Evolutionary conservation across 2,113 vertebrate genomes (phyloP), one percentile per base, ranked within the genome.

Genomic region (Solea solea): DNA sequence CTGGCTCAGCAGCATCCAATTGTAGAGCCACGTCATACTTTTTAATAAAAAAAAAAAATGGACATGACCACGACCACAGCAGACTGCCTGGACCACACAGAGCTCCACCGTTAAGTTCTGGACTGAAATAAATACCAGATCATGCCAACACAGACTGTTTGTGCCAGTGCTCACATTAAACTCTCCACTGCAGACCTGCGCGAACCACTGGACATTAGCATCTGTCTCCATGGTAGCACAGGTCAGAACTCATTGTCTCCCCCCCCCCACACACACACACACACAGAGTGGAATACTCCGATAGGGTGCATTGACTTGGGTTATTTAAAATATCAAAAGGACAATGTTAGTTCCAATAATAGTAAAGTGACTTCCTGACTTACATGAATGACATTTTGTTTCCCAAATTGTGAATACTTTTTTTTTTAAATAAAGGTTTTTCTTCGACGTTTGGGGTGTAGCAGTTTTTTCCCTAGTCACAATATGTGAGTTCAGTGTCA

Each of bases 1-100:
- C 72, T 96, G 56, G 91, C 90, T 69, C 90, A 91, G 76, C 93
- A 94, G 59, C 94, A 94, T 55, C 91, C 91, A 81, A 54, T 72
- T 42, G 44, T 73, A 54, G 91, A 93, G 64, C 74, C 16, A 15
- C 88, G 70, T 0, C 89, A 90, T 5, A 93, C 68, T 54, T 94
- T 94, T 90, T 94, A 48, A 11, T 48, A 93, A 21, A 21, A 66
- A 44, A 7, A 12, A 45, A 93, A 66, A 44, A 7, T 12, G 49
- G 50, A 40, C 27, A 15, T 3, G n/a, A 21, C 44, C 9, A 2
- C 53, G n/a, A 21, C 44, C 9, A 2, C 53, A 49, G 9, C 53
- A 44, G 40, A 57, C 63, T 45, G 44, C 42, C 50, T 68, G 69
- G 59, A 55, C 60, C 27, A 13, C 60, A 15, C 16, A 6, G 34